These are phyloP conservation scores for Drosophila trichaetosa DNA, from an alignment of 2,888 invertebrate genomes.

Conservation along the genomic window DNA sequence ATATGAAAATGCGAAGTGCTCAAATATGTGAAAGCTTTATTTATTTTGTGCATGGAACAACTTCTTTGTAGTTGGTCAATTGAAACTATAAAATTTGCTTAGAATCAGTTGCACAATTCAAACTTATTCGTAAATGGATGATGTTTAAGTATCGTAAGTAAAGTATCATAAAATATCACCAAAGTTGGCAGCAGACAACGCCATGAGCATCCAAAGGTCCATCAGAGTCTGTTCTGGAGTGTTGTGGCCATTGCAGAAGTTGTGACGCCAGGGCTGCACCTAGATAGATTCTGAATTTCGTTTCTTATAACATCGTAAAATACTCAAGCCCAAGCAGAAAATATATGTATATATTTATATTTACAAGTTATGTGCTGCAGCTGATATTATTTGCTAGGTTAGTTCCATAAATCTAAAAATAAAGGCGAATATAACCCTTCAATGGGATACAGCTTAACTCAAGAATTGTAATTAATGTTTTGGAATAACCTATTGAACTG, in stretches of 20 bases:
- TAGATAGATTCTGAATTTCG: background rate
- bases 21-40: too few relatives aligned
- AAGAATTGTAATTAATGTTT: constrained; percentile 10
- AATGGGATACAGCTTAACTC: background rate
- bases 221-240: background rate
- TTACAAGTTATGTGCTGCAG: background rate
- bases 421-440: background rate
- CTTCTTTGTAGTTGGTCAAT: background rate
- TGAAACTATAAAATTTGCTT: background rate
- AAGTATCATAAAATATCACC: background rate
- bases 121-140: background rate
- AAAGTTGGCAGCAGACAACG: background rate
- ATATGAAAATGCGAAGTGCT: background rate
- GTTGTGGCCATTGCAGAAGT: background rate
- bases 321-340: background rate
- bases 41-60: background rate
- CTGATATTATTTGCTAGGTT: background rate
- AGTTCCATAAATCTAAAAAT: background rate
- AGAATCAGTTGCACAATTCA: background rate
- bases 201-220: background rate
- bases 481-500: constrained; percentile 21
- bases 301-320: background rate
- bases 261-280: background rate
- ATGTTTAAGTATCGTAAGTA: background rate
- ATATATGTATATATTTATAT: background rate